A percentile compares a stretch with the other conserved stretches of the same genome.
Conservation (phyloP, 2,113 vertebrate genomes). For the Oryzias javanicus region DNA sequence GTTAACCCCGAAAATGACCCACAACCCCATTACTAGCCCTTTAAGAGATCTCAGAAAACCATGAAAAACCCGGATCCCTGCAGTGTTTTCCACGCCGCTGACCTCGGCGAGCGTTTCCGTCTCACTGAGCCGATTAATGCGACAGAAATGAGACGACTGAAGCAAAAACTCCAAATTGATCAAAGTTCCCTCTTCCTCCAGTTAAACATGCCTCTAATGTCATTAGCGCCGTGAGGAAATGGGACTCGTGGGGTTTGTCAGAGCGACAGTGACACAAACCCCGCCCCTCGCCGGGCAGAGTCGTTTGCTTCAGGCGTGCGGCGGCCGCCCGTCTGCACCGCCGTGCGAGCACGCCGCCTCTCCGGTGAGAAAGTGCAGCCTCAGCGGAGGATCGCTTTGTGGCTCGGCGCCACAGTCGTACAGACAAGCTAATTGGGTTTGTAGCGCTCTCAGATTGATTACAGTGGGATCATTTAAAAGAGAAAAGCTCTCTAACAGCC, state of each 20-base stretch:
- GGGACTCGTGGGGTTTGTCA: neutral
- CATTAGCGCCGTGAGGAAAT: conserved; percentile 9
- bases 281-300: conserved; percentile 22
- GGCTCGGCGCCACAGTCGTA: conserved; percentile 26
- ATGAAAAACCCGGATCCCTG: too few species aligned
- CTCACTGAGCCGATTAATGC: conserved; percentile 7
- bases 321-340: conserved; percentile 18
- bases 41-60: too few species aligned
- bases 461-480: too few species aligned
- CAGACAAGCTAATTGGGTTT: too few species aligned
- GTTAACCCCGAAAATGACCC: too few species aligned
- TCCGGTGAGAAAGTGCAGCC: conserved; percentile 30
- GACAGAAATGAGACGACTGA: neutral
- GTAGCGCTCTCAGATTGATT: too few species aligned
- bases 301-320: neutral
- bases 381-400: conserved; percentile 18
- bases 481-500: too few species aligned
- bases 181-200: neutral
- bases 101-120: neutral
- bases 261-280: conserved; percentile 26
- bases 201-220: neutral
- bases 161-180: neutral
- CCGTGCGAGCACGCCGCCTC: conserved; percentile 2
- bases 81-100: conserved; percentile 1
- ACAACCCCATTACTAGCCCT: too few species aligned